Conservation (phyloP, 2,113 vertebrate species). For the Plecturocebus donacophilus region DNA sequence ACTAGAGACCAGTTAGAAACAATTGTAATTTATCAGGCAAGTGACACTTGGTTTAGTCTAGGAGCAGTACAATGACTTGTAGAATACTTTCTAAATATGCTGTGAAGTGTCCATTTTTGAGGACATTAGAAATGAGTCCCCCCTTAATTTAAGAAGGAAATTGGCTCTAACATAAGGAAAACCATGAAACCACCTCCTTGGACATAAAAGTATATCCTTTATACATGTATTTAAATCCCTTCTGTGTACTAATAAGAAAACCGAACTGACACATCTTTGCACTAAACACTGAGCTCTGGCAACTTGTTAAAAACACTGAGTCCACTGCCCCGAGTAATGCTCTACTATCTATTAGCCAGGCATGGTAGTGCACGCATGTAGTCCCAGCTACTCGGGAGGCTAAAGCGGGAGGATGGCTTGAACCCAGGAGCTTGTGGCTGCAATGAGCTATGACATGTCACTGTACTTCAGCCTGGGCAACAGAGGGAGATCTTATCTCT, state of each 20-base stretch:
- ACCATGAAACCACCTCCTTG: not conserved
- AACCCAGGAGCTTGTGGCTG: not conserved
- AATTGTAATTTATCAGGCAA: not conserved
- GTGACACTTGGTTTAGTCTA: not conserved
- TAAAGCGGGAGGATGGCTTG: not conserved
- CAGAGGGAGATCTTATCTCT: not conserved
- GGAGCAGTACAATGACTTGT: not conserved
- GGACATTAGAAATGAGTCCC: not conserved
- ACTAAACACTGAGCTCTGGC: not conserved
- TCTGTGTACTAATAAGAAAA: slow-evolving; percentile 33
- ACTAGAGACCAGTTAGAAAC: not conserved
- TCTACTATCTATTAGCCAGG: not conserved
- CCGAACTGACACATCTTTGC: not conserved
- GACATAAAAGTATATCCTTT: not conserved
- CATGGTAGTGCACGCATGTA: not conserved
- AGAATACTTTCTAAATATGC: not conserved
- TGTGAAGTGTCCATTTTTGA: not conserved
- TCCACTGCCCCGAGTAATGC: not conserved
- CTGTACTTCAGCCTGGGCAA: not conserved
- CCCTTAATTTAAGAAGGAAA: not conserved
- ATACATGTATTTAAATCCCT: not conserved
- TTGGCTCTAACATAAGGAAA: slow-evolving; percentile 28
- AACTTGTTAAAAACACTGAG: not conserved
- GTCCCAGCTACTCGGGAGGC: not conserved
- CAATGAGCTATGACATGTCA: not conserved